A percentile compares a stretch with the other conserved stretches of the same genome.
Evolutionary conservation across 2,797 vertebrate species (phyloP).

Genomic region (Sylvia borin): DNA sequence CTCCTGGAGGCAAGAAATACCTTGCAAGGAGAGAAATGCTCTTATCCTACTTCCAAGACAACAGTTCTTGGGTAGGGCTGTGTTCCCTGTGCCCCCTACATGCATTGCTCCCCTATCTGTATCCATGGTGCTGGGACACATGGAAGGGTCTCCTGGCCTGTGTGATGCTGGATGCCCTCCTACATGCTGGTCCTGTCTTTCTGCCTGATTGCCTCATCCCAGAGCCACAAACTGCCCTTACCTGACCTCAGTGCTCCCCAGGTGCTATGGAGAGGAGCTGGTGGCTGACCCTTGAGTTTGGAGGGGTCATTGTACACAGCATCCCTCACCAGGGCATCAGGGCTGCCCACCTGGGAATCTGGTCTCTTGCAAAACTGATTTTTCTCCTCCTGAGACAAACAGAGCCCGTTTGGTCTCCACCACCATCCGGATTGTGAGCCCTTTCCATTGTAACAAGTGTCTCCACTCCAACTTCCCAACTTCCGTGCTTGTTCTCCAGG

Average conservation of each 20-base stretch:
- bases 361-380: not conserved
- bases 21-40: not conserved
- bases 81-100: fast-evolving
- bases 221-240: not conserved
- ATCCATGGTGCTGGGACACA: not conserved
- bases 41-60: not conserved
- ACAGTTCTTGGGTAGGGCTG: fast-evolving
- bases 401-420: fast-evolving
- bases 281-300: not conserved
- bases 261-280: not conserved
- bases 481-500: not conserved
- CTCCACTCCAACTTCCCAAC: fast-evolving
- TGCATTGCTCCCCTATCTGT: not conserved
- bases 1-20: not conserved
- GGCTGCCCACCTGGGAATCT: not conserved
- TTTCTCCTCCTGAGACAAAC: not conserved
- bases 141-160: fast-evolving
- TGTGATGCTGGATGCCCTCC: not conserved
- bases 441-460: not conserved
- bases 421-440: fast-evolving
- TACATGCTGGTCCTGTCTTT: fast-evolving
- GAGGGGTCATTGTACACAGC: fast-evolving
- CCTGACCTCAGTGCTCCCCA: fast-evolving
- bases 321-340: fast-evolving
- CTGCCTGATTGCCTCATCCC: not conserved